Evolutionary conservation across 2,888 invertebrate genomes (phyloP).

Genomic region (Ophioninae sp.): DNA sequence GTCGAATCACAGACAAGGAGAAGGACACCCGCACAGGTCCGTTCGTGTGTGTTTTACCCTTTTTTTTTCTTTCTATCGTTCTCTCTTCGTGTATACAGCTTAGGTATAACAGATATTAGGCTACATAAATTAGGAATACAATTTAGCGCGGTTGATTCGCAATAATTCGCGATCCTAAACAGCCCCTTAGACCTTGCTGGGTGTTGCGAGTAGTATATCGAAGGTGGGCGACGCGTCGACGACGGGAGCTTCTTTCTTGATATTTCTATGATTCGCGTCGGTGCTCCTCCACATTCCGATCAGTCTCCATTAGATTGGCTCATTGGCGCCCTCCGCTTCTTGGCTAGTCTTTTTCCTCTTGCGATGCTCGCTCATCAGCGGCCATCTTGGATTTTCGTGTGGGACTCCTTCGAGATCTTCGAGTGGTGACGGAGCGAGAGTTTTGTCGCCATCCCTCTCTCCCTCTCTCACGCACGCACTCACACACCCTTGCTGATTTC

Average conservation of each 20-base stretch:
- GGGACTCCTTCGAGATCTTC: not conserved
- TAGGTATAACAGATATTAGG: slow-evolving; percentile 62
- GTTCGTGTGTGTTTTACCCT: slow-evolving; percentile 61
- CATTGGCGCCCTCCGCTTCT: slow-evolving; percentile 12
- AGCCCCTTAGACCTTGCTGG: slow-evolving; percentile 45
- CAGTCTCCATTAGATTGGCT: slow-evolving; percentile 39
- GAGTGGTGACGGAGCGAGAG: not conserved
- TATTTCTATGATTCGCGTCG: not conserved
- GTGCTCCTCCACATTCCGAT: slow-evolving; percentile 38
- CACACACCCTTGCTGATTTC: not conserved
- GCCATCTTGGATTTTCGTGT: not conserved
- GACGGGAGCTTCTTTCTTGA: not conserved
- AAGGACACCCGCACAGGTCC: slow-evolving; percentile 51
- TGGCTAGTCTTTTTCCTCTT: slow-evolving; percentile 32
- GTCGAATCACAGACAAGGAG: slow-evolving; percentile 64
- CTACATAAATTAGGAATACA: slow-evolving; percentile 72
- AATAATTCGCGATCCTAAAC: slow-evolving; percentile 52
- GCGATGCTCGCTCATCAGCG: slow-evolving; percentile 21
- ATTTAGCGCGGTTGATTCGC: slow-evolving; percentile 52
- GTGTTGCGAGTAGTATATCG: slow-evolving; percentile 30
- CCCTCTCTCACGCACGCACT: not conserved
- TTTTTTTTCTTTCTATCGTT: not conserved
- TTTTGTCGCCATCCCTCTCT: not conserved
- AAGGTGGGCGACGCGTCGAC: not conserved
- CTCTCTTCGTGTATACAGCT: slow-evolving; percentile 18